Percentiles rank a stretch among this genome's conserved stretches.
Evolutionary conservation across 2,888 invertebrate species (phyloP).

Genomic region (Drosophila colorata): DNA sequence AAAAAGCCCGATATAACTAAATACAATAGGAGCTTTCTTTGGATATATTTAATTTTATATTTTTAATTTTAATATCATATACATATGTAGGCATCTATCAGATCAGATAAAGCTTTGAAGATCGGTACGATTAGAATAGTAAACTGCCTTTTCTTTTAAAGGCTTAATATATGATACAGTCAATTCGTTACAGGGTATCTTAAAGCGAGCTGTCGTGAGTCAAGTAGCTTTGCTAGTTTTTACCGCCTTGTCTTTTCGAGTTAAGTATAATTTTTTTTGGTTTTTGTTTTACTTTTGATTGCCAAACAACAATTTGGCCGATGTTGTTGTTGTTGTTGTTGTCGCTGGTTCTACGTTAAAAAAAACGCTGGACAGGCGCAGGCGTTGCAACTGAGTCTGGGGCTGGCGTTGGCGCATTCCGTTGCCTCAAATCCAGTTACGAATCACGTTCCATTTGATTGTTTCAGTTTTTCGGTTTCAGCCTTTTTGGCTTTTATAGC

Average conservation of each 20-base stretch:
- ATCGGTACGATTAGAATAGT: too few relatives aligned
- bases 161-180: too few relatives aligned
- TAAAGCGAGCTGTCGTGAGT: not conserved
- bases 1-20: too few relatives aligned
- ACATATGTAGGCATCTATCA: too few relatives aligned
- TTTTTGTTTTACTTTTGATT: conserved; percentile 64
- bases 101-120: too few relatives aligned
- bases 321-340: conserved; percentile 30
- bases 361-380: conserved; percentile 58
- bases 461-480: conserved; percentile 40
- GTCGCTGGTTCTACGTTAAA: conserved; percentile 65
- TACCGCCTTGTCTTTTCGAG: conserved; percentile 18
- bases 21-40: too few relatives aligned
- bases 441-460: conserved; percentile 69
- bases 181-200: conserved; percentile 12
- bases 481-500: conserved; percentile 41
- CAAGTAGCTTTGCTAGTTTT: conserved; percentile 28
- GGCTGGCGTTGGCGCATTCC: conserved; percentile 37
- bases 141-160: too few relatives aligned
- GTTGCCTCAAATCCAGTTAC: conserved; percentile 54
- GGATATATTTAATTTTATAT: too few relatives aligned
- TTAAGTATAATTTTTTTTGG: conserved; percentile 35
- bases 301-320: conserved; percentile 74
- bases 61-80: too few relatives aligned
- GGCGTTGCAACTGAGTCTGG: conserved; percentile 9